These are phyloP conservation scores for Zosterops borbonicus DNA, from an alignment of 2,113 vertebrate species.

Conservation along the genomic window DNA sequence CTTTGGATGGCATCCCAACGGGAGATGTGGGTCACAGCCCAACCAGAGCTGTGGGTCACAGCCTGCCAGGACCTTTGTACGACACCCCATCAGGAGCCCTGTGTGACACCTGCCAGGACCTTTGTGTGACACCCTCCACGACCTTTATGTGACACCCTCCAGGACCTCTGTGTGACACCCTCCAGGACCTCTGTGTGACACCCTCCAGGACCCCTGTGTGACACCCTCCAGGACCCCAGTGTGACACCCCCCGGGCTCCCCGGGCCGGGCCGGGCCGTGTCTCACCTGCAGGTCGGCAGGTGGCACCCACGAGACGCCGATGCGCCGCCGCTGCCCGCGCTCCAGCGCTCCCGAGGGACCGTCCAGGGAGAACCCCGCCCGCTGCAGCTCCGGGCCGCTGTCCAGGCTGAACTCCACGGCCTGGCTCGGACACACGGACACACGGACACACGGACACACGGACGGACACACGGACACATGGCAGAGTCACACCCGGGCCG, in stretches of 20 bases:
- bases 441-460: too few relatives aligned
- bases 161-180: neutral
- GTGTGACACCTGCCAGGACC: neutral
- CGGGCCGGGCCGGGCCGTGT: neutral
- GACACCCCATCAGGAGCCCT: neutral
- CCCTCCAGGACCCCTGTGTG: accelerated
- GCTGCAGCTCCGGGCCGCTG: neutral
- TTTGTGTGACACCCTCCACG: too few relatives aligned
- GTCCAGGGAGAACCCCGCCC: neutral
- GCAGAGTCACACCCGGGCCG: accelerated
- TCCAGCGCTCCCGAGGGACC: neutral
- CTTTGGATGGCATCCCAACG: too few relatives aligned
- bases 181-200: neutral
- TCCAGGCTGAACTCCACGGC: neutral
- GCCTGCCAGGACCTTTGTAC: neutral
- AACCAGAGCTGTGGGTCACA: too few relatives aligned
- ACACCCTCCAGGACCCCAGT: accelerated
- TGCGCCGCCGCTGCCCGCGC: slow-evolving; percentile 68
- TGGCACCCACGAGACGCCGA: slow-evolving; percentile 85
- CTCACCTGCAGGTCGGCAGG: slow-evolving; percentile 74
- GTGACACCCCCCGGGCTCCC: accelerated
- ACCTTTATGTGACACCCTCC: neutral
- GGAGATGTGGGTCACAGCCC: too few relatives aligned
- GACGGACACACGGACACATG: neutral
- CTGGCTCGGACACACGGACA: neutral